Conservation (phyloP, 2,113 vertebrate genomes). For the Gavialis gangeticus region DNA sequence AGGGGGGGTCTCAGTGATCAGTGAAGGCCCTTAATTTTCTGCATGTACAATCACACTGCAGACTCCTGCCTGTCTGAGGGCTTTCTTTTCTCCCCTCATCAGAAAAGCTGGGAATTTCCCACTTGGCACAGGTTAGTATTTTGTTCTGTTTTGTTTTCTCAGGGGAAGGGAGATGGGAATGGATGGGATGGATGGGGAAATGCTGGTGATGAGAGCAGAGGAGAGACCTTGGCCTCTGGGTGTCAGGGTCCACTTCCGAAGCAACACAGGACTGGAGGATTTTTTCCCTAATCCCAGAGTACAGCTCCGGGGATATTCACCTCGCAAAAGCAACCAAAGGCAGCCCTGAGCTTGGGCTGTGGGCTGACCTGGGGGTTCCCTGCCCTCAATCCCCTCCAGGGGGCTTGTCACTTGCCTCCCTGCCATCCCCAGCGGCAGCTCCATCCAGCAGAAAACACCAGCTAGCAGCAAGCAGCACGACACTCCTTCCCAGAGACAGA, state of each 20-base stretch:
- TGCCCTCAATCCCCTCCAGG: background rate
- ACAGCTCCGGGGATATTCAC: background rate
- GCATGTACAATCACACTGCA: background rate
- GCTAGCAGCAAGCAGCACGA: background rate
- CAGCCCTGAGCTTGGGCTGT: background rate
- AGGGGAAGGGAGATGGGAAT: background rate
- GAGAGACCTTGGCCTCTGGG: background rate
- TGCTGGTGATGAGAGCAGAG: no score
- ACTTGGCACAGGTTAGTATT: background rate
- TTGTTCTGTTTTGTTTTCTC: background rate
- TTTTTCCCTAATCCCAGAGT: background rate
- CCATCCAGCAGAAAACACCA: background rate
- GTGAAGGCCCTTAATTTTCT: background rate
- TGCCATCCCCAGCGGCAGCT: background rate
- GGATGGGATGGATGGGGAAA: background rate
- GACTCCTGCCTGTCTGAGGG: background rate
- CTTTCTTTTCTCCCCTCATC: background rate
- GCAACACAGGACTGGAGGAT: background rate
- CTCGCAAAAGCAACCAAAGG: background rate
- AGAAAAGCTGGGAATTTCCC: background rate
- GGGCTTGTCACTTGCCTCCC: background rate
- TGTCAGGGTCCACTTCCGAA: background rate
- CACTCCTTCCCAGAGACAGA: background rate
- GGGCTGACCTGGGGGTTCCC: no score
- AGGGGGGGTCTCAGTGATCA: background rate